A percentile compares a stretch with the other conserved stretches of the same genome.
Conservation (phyloP, 2,113 vertebrate species). For the Brienomyrus brachyistius region DNA sequence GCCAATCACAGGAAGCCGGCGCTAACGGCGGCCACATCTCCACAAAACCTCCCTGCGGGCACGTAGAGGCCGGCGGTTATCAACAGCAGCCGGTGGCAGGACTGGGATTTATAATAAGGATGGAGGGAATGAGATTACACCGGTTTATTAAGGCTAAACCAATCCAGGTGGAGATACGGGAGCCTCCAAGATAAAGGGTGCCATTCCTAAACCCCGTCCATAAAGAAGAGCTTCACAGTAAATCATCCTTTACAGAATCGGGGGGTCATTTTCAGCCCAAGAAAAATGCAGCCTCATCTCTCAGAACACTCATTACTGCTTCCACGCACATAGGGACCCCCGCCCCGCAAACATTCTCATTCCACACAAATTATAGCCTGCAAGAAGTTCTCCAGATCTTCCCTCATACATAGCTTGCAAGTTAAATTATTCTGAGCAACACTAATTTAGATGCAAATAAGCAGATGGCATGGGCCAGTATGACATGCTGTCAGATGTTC, state of each 20-base stretch:
- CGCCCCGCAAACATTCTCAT: not conserved
- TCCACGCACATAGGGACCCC: not conserved
- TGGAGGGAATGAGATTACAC: not conserved
- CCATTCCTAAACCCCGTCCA: not conserved
- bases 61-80: not conserved
- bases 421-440: not conserved
- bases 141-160: conserved; percentile 9
- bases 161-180: conserved; percentile 8
- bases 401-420: not conserved
- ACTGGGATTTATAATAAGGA: not conserved
- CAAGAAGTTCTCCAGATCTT: not conserved
- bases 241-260: not conserved
- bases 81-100: not conserved
- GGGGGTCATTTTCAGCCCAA: not conserved
- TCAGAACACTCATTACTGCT: not conserved
- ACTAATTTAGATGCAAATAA: not conserved
- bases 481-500: not conserved
- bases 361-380: not conserved
- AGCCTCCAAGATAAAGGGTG: not conserved
- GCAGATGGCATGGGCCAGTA: not conserved
- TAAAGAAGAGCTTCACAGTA: not conserved
- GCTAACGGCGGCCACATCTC: not conserved
- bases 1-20: not conserved
- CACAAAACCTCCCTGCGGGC: not conserved
- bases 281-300: not conserved